phyloP scores from a whole-genome alignment of 2,113 vertebrate genomes.

The Caranx melampygus region DNA sequence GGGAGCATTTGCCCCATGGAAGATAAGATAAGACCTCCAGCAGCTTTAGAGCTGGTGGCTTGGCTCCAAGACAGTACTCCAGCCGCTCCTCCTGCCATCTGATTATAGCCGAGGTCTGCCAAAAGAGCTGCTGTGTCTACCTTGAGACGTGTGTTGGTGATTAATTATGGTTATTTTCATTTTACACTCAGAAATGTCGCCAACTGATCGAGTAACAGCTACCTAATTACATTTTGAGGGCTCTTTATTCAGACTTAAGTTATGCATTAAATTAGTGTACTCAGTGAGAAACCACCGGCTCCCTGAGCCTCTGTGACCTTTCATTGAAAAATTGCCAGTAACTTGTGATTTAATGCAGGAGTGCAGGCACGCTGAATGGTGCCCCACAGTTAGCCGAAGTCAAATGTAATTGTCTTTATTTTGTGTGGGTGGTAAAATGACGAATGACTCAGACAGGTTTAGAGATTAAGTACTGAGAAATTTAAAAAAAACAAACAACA shows the following conservation, averaged over 20 bases:
- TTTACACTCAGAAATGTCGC: slow-evolving; percentile 47
- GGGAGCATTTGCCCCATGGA: not conserved
- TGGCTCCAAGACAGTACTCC: not conserved
- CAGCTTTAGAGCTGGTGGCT: slow-evolving; percentile 5
- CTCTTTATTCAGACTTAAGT: slow-evolving; percentile 44
- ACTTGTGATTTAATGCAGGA: slow-evolving; percentile 13
- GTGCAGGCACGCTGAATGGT: not conserved
- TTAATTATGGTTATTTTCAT: slow-evolving; percentile 64
- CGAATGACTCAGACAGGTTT: not conserved
- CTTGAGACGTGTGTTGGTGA: slow-evolving; percentile 51
- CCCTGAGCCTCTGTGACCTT: slow-evolving; percentile 23
- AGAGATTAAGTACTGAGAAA: not conserved
- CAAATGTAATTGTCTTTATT: slow-evolving; percentile 11
- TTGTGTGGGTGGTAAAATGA: not conserved
- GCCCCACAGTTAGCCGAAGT: not conserved
- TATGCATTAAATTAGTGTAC: slow-evolving; percentile 52
- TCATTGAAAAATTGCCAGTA: not conserved
- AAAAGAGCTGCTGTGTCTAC: slow-evolving; percentile 14
- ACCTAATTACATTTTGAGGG: slow-evolving; percentile 25
- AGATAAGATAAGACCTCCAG: slow-evolving; percentile 6
- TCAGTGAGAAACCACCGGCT: slow-evolving; percentile 13
- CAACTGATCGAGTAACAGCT: slow-evolving; percentile 37
- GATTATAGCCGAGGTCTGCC: slow-evolving; percentile 41
- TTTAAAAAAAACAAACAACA: no score
- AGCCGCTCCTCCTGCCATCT: slow-evolving; percentile 5